These are phyloP conservation scores for Ornithorhynchus anatinus DNA, from an alignment of 2,113 vertebrate genomes.

Conservation along the genomic window DNA sequence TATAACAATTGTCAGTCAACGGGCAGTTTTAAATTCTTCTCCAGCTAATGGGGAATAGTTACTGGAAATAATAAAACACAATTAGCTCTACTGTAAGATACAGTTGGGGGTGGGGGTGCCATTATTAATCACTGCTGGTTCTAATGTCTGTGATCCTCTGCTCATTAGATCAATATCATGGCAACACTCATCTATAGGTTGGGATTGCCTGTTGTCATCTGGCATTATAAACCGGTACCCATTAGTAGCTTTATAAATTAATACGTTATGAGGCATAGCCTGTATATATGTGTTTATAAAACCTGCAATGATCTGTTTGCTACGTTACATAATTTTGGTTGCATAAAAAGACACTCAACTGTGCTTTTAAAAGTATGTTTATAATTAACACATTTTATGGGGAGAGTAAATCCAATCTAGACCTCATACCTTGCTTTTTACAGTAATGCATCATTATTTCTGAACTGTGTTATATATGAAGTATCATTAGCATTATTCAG, in stretches of 20 bases:
- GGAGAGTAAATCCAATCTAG: conserved; percentile 46
- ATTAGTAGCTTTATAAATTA: too few relatives aligned
- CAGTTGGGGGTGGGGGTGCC: not conserved
- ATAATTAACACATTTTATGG: not conserved
- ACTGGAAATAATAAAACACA: rapidly evolving
- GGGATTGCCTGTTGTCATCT: too few relatives aligned
- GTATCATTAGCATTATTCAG: conserved; percentile 65
- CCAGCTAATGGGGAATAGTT: conserved; percentile 1
- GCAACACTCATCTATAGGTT: rapidly evolving
- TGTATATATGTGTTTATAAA: not conserved
- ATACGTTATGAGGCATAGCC: conserved; percentile 8
- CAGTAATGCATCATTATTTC: conserved; percentile 46
- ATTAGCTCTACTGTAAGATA: not conserved
- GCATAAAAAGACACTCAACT: conserved; percentile 1
- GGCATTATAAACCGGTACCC: too few relatives aligned
- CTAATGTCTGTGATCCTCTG: not conserved
- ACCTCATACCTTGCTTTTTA: conserved; percentile 20
- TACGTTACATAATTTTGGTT: conserved; percentile 13
- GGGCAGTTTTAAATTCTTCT: conserved; percentile 21
- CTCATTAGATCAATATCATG: rapidly evolving
- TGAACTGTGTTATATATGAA: conserved; percentile 48
- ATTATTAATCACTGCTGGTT: not conserved
- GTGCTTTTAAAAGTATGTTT: not conserved
- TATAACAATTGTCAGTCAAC: conserved; percentile 63
- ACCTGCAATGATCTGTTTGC: conserved; percentile 27